Base-by-base conservation (phyloP, 1,140 invertebrate species). In the Glossosoma conforme region DNA sequence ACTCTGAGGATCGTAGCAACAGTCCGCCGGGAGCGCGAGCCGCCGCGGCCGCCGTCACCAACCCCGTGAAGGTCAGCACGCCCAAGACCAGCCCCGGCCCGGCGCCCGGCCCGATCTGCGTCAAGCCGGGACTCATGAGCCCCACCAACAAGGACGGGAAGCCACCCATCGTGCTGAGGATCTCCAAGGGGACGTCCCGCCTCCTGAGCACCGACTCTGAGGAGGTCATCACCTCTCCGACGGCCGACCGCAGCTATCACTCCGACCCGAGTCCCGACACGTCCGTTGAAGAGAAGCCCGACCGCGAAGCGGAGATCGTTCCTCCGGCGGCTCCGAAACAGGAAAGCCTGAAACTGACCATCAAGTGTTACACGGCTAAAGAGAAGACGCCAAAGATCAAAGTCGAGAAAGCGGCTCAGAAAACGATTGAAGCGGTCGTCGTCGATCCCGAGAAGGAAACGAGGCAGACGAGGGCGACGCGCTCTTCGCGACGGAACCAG, bases 181-280 rank as follows among this genome's bases (percentile, higher is more conserved):
- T 80, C 68, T 80, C 78, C 28, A 81, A 81, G 65, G 78, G 78
- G 38, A 81, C 78, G 44, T 81, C 78, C 25, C 75, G 77, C 56
- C 72, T 80, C 62, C 74, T 80, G 38, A 80, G 78, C 60, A 80
- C 77, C 30, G 78, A 80, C 59, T 79, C 77, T 44, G 78, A 80
- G 69, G 78, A 79, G 64, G 65, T 72, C 13, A 66, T 74, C 42
- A 72, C 70, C 52, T 76, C 73, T 33, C 74, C 73, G 50, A 63
- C 66, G 54, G 71, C 72, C 56, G 72, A 75, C 46, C 64, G 73
- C 55, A 66, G 72, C 62, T 72, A 70, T 33, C 71, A 67, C 41
- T 48, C 52, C 1, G 53, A 53, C 28, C 43, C 46, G 14, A 52
- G 32, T 25, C 54, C 72, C 58, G 70, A 72, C 51, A 67, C 61